Evolutionary conservation across 1,140 invertebrate species (phyloP).

Genomic region (Spodoptera frugiperda): DNA sequence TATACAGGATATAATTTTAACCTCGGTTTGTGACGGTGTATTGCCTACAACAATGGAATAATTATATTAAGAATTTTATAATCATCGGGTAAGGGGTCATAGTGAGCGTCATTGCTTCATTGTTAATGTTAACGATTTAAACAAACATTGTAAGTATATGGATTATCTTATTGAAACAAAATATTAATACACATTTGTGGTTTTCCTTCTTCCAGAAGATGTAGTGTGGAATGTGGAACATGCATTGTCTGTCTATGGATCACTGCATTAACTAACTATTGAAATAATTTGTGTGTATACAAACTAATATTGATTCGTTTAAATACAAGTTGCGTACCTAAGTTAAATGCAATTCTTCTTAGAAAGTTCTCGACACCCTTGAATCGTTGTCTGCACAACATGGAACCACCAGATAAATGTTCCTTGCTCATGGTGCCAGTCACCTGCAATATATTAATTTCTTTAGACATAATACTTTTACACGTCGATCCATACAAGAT

Average conservation of each 20-base stretch:
- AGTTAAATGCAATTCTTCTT: conserved; percentile 76
- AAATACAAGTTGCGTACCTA: conserved; percentile 59
- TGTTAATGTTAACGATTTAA: too few relatives aligned
- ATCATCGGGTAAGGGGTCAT: too few relatives aligned
- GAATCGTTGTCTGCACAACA: conserved; percentile 63
- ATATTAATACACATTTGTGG: background rate
- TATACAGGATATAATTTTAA: conserved; percentile 82
- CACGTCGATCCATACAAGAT: background rate
- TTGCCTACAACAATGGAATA: conserved; percentile 67
- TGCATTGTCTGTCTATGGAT: too few relatives aligned
- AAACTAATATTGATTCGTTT: background rate
- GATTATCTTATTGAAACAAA: background rate
- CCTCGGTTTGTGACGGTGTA: conserved; percentile 78
- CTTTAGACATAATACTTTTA: background rate
- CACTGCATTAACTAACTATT: too few relatives aligned
- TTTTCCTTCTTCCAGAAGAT: too few relatives aligned
- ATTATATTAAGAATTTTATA: background rate
- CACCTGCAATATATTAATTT: background rate
- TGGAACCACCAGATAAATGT: conserved; percentile 37
- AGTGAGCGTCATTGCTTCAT: too few relatives aligned
- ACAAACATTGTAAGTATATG: too few relatives aligned
- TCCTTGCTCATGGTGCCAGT: conserved; percentile 68
- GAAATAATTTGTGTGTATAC: too few relatives aligned
- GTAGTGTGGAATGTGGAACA: too few relatives aligned
- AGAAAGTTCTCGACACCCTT: conserved; percentile 79